Conservation (phyloP, 2,888 invertebrate genomes). For the Atrina japonica region DNA sequence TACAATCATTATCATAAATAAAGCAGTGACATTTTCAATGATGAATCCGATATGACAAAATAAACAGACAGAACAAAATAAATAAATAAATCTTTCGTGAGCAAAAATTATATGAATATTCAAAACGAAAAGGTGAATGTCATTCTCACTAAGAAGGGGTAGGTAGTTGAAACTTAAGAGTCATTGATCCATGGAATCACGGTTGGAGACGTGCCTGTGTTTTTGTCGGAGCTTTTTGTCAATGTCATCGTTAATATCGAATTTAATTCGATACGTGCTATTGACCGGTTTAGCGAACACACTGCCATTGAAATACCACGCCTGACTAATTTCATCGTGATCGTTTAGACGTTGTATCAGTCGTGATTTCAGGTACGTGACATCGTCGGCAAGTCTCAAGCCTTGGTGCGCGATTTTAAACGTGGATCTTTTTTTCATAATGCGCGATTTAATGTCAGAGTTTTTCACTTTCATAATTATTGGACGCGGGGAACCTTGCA, state of each 20-base stretch:
- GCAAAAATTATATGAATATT: too few species aligned
- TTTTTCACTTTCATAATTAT: conserved; percentile 1
- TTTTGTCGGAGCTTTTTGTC: too few species aligned
- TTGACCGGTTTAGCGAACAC: conserved; percentile 1
- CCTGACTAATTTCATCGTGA: conserved; percentile 1
- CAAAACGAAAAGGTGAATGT: too few species aligned
- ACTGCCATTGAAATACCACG: not conserved
- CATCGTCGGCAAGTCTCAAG: conserved; percentile 5
- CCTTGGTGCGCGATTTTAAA: not conserved
- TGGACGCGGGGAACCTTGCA: not conserved
- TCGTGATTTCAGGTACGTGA: conserved; percentile 1
- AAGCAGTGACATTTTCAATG: too few species aligned
- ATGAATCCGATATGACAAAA: too few species aligned
- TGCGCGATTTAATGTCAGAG: conserved; percentile 4
- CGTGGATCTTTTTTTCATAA: not conserved
- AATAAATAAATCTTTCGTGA: too few species aligned
- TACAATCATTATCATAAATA: too few species aligned
- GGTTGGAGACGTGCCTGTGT: too few species aligned
- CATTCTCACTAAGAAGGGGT: too few species aligned
- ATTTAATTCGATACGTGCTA: not conserved
- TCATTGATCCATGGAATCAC: too few species aligned
- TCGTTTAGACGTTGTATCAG: conserved; percentile 3
- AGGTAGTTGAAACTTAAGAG: too few species aligned
- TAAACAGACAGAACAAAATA: too few species aligned
- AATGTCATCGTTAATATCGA: not conserved